These are phyloP conservation scores for Pangasius krempfi DNA, from an alignment of 2,797 vertebrate species.

Conservation along the genomic window DNA sequence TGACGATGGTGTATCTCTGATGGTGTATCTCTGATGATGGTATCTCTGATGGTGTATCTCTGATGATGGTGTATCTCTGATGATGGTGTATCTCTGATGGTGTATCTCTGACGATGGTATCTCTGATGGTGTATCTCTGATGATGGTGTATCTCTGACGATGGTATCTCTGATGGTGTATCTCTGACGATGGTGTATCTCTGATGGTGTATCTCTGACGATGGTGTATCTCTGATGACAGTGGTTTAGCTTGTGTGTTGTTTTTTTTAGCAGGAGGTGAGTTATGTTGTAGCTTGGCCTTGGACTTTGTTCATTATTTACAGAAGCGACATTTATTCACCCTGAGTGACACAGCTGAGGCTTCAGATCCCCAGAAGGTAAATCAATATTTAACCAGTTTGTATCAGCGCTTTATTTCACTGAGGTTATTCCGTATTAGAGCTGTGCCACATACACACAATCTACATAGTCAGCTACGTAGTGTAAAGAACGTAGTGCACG, in stretches of 20 bases:
- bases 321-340: constrained; percentile 11
- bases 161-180: background rate
- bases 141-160: background rate
- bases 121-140: background rate
- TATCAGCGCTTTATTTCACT: constrained; percentile 40
- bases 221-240: background rate
- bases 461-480: background rate
- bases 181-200: background rate
- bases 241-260: background rate
- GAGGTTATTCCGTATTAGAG: background rate
- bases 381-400: constrained; percentile 26
- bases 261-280: constrained; percentile 38
- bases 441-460: background rate
- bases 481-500: background rate
- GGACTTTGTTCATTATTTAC: constrained; percentile 65
- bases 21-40: background rate
- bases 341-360: constrained; percentile 36
- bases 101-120: background rate
- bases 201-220: background rate
- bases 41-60: background rate
- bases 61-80: background rate
- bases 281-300: constrained; percentile 65
- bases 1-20: background rate
- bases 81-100: background rate
- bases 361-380: constrained; percentile 36